Evolutionary conservation across 1,140 invertebrate species (phyloP).

Genomic region (Magallana ariakensis): DNA sequence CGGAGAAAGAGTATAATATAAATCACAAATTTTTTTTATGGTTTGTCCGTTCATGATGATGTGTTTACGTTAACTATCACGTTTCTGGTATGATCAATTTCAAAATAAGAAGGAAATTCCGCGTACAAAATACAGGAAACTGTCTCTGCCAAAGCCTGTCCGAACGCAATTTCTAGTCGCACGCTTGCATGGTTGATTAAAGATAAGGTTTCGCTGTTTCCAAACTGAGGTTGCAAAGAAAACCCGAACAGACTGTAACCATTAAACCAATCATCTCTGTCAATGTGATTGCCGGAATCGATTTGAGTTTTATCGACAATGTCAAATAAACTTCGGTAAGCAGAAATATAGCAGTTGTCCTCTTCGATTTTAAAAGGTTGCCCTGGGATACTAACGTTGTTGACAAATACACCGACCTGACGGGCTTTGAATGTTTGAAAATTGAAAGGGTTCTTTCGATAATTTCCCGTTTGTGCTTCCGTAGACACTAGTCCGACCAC

Average conservation of each 20-base stretch:
- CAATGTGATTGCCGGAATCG: constrained; percentile 31
- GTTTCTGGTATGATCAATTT: neutral
- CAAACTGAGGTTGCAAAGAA: constrained; percentile 21
- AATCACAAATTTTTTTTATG: neutral
- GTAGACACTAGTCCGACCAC: constrained; percentile 21
- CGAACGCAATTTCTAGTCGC: constrained; percentile 30
- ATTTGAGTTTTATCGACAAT: constrained; percentile 32
- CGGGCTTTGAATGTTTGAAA: constrained; percentile 14
- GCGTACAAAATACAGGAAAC: neutral
- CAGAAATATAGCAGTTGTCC: constrained; percentile 17
- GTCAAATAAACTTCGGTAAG: constrained; percentile 37
- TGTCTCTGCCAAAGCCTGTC: neutral
- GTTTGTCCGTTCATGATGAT: constrained; percentile 14
- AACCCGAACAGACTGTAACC: constrained; percentile 40
- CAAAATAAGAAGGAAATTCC: neutral
- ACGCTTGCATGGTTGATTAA: neutral
- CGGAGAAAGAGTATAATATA: neutral
- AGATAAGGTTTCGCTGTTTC: neutral
- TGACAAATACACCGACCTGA: constrained; percentile 5
- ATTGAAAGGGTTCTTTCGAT: constrained; percentile 38
- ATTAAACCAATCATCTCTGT: constrained; percentile 8
- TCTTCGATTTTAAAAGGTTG: neutral
- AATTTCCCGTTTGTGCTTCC: constrained; percentile 8
- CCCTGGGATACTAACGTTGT: neutral
- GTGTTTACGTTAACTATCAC: neutral